Evolutionary conservation across 2,888 invertebrate species (phyloP).

Genomic region (Camptogramma bilineatum): DNA sequence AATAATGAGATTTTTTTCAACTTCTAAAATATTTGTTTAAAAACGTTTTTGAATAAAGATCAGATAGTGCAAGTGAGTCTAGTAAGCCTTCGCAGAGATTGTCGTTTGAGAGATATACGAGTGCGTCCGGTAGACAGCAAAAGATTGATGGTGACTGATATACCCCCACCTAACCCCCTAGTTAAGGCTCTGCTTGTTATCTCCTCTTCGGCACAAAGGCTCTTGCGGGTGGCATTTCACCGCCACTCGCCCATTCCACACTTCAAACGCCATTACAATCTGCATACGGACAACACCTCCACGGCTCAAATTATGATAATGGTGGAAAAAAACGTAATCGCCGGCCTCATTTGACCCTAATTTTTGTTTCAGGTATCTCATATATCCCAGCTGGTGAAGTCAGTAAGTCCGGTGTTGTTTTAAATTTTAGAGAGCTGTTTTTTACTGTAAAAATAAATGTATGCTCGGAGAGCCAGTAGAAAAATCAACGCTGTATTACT

Average conservation of each 20-base stretch:
- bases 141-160: slow-evolving; percentile 42
- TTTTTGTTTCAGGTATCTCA: slow-evolving; percentile 70
- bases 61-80: neutral
- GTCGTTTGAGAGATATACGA: slow-evolving; percentile 4
- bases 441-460: neutral
- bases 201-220: slow-evolving; percentile 67
- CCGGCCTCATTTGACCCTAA: slow-evolving; percentile 59
- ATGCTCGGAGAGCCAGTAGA: neutral
- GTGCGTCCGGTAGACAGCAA: neutral
- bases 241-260: slow-evolving; percentile 63
- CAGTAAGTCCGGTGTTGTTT: slow-evolving; percentile 36
- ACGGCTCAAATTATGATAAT: slow-evolving; percentile 66
- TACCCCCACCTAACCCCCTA: neutral
- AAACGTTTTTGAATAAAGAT: neutral
- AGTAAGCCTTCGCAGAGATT: neutral
- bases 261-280: slow-evolving; percentile 66
- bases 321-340: slow-evolving; percentile 61
- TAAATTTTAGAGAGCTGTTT: slow-evolving; percentile 3
- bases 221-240: slow-evolving; percentile 56
- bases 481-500: neutral
- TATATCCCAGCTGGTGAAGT: slow-evolving; percentile 35
- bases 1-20: too few relatives aligned
- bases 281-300: slow-evolving; percentile 59
- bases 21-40: too few relatives aligned
- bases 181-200: slow-evolving; percentile 64